phyloP scores from a whole-genome alignment of 2,888 invertebrate species.

The Tetropium fuscum region DNA sequence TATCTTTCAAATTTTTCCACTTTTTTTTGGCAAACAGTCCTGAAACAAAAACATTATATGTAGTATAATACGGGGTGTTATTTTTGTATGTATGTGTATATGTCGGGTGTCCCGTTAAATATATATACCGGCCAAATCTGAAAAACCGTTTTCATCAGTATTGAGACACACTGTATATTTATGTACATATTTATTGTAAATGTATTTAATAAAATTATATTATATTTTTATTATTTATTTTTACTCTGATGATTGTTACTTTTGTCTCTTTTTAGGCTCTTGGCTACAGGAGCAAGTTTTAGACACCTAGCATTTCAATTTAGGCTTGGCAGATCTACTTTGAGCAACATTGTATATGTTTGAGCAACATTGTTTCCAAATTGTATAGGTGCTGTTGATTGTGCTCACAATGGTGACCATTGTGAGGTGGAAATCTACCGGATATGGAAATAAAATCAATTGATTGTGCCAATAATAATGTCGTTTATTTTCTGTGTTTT shows the following conservation, averaged over 20 bases:
- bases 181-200: background rate
- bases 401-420: conserved; percentile 9
- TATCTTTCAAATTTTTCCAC: conserved; percentile 16
- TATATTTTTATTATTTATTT: background rate
- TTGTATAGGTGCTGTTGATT: conserved; percentile 19
- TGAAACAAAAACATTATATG: conserved; percentile 8
- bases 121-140: background rate
- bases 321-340: conserved; percentile 1
- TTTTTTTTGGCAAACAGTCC: background rate
- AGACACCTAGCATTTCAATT: conserved; percentile 6
- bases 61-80: background rate
- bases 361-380: conserved; percentile 5
- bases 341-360: conserved; percentile 10
- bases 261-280: conserved; percentile 7
- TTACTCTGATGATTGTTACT: too few species aligned
- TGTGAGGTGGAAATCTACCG: too few species aligned
- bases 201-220: conserved; percentile 7
- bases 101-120: background rate
- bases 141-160: background rate
- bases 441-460: too few species aligned
- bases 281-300: conserved; percentile 9
- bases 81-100: conserved; percentile 2
- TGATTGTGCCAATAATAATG: too few species aligned
- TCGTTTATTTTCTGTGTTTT: too few species aligned
- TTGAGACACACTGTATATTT: background rate